phyloP scores from a whole-genome alignment of 2,113 vertebrate species.

The Nansenia antarctica region DNA sequence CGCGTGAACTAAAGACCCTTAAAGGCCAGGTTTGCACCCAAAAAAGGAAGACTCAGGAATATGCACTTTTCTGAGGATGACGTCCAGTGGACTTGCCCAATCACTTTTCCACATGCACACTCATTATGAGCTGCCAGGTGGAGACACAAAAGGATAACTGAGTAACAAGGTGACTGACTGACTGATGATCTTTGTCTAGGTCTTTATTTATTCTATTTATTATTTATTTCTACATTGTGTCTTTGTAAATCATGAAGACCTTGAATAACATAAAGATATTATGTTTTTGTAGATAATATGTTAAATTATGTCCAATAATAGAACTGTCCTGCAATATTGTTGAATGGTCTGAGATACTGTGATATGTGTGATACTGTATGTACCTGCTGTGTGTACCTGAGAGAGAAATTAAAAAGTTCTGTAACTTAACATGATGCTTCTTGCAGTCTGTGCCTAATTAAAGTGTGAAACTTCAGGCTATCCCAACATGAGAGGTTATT shows the following conservation, averaged over 20 bases:
- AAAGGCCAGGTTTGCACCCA: slow-evolving; percentile 51
- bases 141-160: too few species aligned
- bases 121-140: too few species aligned
- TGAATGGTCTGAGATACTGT: slow-evolving; percentile 10
- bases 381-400: too few species aligned
- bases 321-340: slow-evolving; percentile 41
- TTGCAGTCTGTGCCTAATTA: background rate
- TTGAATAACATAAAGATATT: background rate
- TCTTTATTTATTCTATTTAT: slow-evolving; percentile 72
- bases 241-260: background rate
- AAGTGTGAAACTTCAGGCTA: background rate
- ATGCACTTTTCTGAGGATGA: slow-evolving; percentile 29
- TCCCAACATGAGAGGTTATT: slow-evolving; percentile 41
- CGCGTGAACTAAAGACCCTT: slow-evolving; percentile 58
- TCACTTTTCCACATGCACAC: slow-evolving; percentile 22
- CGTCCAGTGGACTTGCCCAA: slow-evolving; percentile 22
- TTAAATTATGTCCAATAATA: slow-evolving; percentile 9
- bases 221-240: slow-evolving; percentile 64
- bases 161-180: slow-evolving; percentile 45
- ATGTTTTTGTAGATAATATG: background rate
- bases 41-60: slow-evolving; percentile 35
- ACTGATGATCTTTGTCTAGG: slow-evolving; percentile 29
- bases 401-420: background rate
- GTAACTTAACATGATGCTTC: background rate
- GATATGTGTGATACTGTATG: background rate